Evolutionary conservation across 2,797 vertebrate genomes (phyloP), one percentile per base, ranked within the genome.

Genomic region (Stomatorhinus walkeri): DNA sequence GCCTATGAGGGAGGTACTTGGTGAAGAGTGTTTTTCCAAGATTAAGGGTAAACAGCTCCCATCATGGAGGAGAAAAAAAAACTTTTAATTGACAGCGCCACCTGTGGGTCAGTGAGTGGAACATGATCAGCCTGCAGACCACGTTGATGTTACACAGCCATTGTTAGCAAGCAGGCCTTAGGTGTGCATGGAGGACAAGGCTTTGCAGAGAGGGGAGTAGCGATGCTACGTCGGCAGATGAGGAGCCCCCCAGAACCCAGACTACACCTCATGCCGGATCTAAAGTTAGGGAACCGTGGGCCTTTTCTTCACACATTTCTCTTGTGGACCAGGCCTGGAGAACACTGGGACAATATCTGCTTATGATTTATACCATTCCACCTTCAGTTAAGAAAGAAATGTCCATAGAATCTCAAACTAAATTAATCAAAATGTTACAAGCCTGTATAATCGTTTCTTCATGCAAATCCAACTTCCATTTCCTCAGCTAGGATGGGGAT

Each of bases 101-200:
- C 19, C 36, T 10, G 10, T 52, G 79, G 56, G 90, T 93, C 91
- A 93, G 92, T 90, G 10, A 61, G 81, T 61, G 90, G 40, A n/a
- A 54, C 24, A 54, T 79, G 6, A 85, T 24, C 91, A 92, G 91
- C 91, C 85, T 89, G 83, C 87, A 43, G 72, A 88, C 43, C 68
- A 52, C 46, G 36, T 76, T 87, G 68, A 87, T 90, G 52, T 68
- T 88, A 76, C 59, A 54, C 6, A 83, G 59, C 61, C 79, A 76
- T 19, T 14, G 87, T 91, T 87, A 90, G 88, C 87, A 48, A 76
- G 28, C 10, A 64, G 59, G 84, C 86, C 89, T 61, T 56, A 85
- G 72, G 40, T 83, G 76, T 87, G 28, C 54, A 43, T 87, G 85
- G 19, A 46, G n/a, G 32, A 46, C 36, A 64, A 16, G 40, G 36